Evolutionary conservation across 2,888 invertebrate species (phyloP), one percentile per base, ranked within the genome.

Genomic region (Coleophora flavipennella): DNA sequence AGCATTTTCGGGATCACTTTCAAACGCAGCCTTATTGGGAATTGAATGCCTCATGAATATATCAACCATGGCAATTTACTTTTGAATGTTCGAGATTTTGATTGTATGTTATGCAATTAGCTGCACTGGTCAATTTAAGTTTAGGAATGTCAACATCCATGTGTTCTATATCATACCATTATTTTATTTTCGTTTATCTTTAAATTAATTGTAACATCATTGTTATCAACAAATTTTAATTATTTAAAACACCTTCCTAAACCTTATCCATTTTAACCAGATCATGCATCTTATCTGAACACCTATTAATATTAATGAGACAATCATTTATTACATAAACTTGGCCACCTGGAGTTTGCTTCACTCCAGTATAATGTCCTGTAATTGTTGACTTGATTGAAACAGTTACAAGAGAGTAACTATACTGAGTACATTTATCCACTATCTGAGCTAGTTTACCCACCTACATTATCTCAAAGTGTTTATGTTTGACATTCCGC

Each of bases 31-130:
- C 81, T 56, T 80, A 71, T 75, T 67, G 50, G 80, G 81, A 53
- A 67, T 64, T 72, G 71, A 83, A 83, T 81, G 69, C 63, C 72
- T 79, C 79, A 81, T 83, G 81, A 78, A 81, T 45, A 80, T 81
- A 78, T 75, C 67, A 68, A 57, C 50, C 55, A 62, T 57, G 57
- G 59, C 55, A 57, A 62, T 62, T 63, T 57, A 58, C 59, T 60
- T 60, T 59, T 55, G 51, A 48, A 52, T 49, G 51, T 46, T 33
- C 28, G 9, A 36, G 32, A 29, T 38, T 35, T 25, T 14, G 28
- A 38, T 9, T 4, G 3, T 20, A 6, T 20, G 6, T 4, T 6
- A 6, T 20, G 20, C 20, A 6, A 4, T 20, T 20, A 6, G 20
- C 20, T 4, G 20, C 20, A 20, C 20, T 20, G 6, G 20, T 20